These are phyloP conservation scores for Emmelina monodactyla DNA, from an alignment of 2,888 invertebrate species.

Conservation along the genomic window DNA sequence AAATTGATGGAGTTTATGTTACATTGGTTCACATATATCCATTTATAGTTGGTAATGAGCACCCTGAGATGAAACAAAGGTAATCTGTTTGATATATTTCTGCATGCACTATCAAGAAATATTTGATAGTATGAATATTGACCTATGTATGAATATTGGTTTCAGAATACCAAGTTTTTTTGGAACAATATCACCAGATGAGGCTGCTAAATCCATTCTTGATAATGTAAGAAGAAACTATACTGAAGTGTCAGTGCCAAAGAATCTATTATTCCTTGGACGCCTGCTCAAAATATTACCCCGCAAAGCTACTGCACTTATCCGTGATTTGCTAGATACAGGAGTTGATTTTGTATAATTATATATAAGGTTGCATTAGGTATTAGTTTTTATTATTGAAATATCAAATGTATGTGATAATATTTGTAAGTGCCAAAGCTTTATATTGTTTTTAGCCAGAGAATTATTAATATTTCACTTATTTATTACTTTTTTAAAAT, in stretches of 20 bases:
- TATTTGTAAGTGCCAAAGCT: neutral
- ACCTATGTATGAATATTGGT: too few relatives aligned
- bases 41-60: conserved; percentile 64
- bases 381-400: neutral
- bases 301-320: conserved; percentile 65
- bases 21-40: conserved; percentile 71
- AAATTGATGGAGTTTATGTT: conserved; percentile 62
- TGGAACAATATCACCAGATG: conserved; percentile 66
- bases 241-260: conserved; percentile 70
- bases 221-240: conserved; percentile 70
- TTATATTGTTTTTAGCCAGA: too few relatives aligned
- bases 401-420: neutral
- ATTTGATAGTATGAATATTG: too few relatives aligned
- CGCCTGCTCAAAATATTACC: conserved; percentile 67
- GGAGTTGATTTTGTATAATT: conserved; percentile 69
- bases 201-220: conserved; percentile 66
- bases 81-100: conserved; percentile 21
- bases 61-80: conserved; percentile 65
- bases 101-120: too few relatives aligned
- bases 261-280: conserved; percentile 65
- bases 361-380: neutral
- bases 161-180: conserved; percentile 71
- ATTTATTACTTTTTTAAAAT: too few relatives aligned
- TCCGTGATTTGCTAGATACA: conserved; percentile 69
- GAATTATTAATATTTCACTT: too few relatives aligned